Evolutionary conservation across 2,888 invertebrate genomes (phyloP), one percentile per base, ranked within the genome.

Genomic region (Sepioteuthis lessoniana): DNA sequence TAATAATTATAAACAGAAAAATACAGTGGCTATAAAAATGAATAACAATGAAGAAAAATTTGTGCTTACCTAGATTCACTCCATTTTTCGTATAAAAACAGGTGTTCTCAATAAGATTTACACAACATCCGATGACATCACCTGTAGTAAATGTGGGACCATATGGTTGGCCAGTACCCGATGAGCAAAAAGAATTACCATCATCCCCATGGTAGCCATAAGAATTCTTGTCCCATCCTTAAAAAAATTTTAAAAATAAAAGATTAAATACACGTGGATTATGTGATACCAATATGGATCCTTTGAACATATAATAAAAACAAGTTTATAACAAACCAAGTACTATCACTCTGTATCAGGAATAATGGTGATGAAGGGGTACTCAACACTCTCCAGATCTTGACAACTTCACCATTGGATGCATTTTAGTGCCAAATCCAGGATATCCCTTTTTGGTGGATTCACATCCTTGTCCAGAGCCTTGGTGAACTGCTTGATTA

Each of bases 61-160:
- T 16, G 28, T 25, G 42, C 96, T 94, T 95, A 97, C 97, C 97
- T 95, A 99, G 98, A 97, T 99, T 98, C 97, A 99, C 98, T 95
- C 99, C 99, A 97, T 99, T 99, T 98, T 99, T 99, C 90, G 99
- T 99, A 97, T 99, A 99, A 98, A 99, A 99, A 97, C 99, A 99
- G n/a, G 99, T 99, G 97, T 99, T 99, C 97, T 99, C 99, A 95
- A 99, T 98, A 95, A 99, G 98, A 98, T 99, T 99, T 94, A 99
- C 98, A 95, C 99, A 99, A 97, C 99, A 99, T 95, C 99, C 99
- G 97, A 99, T 99, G 94, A 99, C 98, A 97, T 99, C 99, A 92
- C 99, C 99, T 31, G 99, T 99, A 91, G 99, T 99, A 97, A 99
- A 99, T 76, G 99, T 99, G 46, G 99, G 99, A 93, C 99, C 99